phyloP scores from a whole-genome alignment of 1,140 invertebrate genomes.

The Penaeus japonicus region DNA sequence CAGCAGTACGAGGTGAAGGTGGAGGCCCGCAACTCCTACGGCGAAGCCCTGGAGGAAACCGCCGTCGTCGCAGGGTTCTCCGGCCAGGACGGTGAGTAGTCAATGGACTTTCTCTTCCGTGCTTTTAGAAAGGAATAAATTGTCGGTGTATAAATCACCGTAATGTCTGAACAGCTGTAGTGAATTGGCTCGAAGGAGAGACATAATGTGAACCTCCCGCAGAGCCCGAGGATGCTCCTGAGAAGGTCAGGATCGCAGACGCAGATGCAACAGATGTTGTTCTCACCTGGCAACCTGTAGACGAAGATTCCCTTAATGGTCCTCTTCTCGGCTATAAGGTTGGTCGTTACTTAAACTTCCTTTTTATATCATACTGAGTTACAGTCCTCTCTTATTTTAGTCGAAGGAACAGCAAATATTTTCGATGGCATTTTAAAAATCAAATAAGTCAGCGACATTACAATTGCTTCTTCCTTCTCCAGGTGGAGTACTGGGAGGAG shows the following conservation, averaged over 20 bases:
- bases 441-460: too few species aligned
- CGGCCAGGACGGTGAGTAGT: conserved; percentile 35
- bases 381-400: not conserved
- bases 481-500: conserved; percentile 34
- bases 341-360: not conserved
- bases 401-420: too few species aligned
- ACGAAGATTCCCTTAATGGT: conserved; percentile 13
- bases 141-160: not conserved
- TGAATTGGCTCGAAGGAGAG: too few species aligned
- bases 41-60: not conserved
- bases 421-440: too few species aligned
- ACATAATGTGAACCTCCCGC: not conserved
- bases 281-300: conserved; percentile 17
- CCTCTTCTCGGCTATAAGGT: conserved; percentile 44
- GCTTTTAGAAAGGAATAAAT: too few species aligned
- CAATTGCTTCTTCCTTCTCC: not conserved
- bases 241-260: not conserved
- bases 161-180: not conserved
- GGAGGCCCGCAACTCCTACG: conserved; percentile 33
- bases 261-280: conserved; percentile 39
- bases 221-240: conserved; percentile 24
- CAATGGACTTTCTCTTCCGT: not conserved
- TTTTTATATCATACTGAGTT: not conserved
- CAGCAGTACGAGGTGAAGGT: conserved; percentile 27
- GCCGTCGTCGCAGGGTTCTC: not conserved